These are phyloP conservation scores for Helarctos malayanus DNA, from an alignment of 2,797 vertebrate genomes.

Conservation along the genomic window DNA sequence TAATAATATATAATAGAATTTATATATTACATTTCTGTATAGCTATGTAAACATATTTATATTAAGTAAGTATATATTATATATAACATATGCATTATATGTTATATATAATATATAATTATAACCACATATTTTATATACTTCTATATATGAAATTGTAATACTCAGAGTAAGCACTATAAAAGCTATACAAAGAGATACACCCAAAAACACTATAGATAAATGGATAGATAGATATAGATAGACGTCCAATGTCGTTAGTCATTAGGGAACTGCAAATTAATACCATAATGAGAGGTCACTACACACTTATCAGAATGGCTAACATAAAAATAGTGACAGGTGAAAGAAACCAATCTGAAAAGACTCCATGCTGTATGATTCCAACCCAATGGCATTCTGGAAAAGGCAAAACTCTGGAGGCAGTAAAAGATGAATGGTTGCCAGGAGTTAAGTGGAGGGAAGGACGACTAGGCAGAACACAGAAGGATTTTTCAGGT, in stretches of 20 bases:
- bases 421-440: background rate
- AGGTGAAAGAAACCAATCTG: background rate
- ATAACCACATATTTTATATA: background rate
- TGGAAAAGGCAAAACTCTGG: background rate
- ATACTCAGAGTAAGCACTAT: background rate
- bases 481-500: background rate
- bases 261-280: background rate
- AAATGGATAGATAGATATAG: background rate
- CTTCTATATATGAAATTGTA: background rate
- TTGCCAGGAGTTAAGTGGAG: background rate
- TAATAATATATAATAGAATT: background rate
- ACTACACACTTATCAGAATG: background rate
- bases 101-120: background rate
- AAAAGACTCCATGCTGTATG: background rate
- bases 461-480: background rate
- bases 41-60: background rate
- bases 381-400: background rate
- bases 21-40: background rate
- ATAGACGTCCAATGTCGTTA: background rate
- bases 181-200: background rate
- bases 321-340: background rate
- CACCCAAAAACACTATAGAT: background rate
- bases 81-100: background rate
- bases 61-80: background rate
- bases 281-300: background rate